Evolutionary conservation across 2,797 vertebrate genomes (phyloP).

Genomic region (Notolepis coatsorum): DNA sequence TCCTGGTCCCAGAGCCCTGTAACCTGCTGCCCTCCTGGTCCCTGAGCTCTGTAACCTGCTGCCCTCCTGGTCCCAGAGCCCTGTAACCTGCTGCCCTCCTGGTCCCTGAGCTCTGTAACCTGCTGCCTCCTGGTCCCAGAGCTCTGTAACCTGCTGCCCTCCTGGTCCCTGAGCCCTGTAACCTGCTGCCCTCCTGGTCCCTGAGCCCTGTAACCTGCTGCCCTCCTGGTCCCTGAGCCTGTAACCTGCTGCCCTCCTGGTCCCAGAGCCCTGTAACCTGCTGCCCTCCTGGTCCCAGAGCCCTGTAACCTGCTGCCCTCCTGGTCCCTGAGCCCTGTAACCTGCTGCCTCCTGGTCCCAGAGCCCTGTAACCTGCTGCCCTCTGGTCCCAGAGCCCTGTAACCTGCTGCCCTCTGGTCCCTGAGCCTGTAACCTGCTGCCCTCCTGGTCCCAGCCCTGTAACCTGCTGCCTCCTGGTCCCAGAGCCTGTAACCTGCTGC

Average conservation of each 20-base stretch:
- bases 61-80: too few species aligned
- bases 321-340: too few species aligned
- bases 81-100: constrained; percentile 9
- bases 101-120: too few species aligned
- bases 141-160: not conserved
- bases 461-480: too few species aligned
- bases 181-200: too few species aligned
- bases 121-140: too few species aligned
- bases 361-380: not conserved
- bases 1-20: not conserved
- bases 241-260: too few species aligned
- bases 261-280: not conserved
- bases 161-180: too few species aligned
- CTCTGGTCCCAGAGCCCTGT: not conserved
- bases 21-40: constrained; percentile 17
- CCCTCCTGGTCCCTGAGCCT: constrained; percentile 29
- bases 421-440: not conserved
- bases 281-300: constrained; percentile 10
- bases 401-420: constrained; percentile 15
- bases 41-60: too few species aligned
- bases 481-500: not conserved
- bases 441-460: constrained; percentile 31
- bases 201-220: not conserved
- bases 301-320: constrained; percentile 4
- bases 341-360: too few species aligned